phyloP scores from a whole-genome alignment of 2,888 invertebrate species.

The Gymnocheta viridis region DNA sequence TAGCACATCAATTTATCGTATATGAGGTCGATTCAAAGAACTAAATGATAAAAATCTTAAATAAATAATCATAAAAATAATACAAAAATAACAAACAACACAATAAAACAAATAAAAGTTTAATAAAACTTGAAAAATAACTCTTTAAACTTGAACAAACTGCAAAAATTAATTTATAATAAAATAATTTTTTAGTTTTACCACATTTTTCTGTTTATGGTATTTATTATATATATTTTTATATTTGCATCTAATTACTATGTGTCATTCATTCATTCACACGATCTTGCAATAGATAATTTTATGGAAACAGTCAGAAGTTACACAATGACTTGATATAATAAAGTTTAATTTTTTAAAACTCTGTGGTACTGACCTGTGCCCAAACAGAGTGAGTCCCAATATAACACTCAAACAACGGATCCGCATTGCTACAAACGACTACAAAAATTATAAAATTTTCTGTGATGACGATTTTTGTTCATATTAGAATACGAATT shows the following conservation, averaged over 20 bases:
- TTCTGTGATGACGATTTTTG: no score
- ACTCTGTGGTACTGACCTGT: no score
- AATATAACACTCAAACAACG: no score
- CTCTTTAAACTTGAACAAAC: background rate
- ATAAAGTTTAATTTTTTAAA: no score
- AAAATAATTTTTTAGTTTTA: background rate
- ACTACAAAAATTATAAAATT: no score
- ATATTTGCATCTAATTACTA: slow-evolving; percentile 43
- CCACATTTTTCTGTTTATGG: background rate
- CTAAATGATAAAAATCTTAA: slow-evolving; percentile 60
- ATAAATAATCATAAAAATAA: slow-evolving; percentile 56
- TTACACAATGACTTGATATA: no score
- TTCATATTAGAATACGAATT: no score
- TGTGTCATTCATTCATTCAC: background rate
- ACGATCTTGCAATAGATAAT: slow-evolving; percentile 2
- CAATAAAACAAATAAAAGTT: slow-evolving; percentile 50
- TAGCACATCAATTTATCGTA: slow-evolving; percentile 18
- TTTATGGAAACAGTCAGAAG: slow-evolving; percentile 11
- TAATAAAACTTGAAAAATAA: slow-evolving; percentile 72
- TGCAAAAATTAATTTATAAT: background rate
- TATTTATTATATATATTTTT: no score
- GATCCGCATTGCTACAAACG: no score
- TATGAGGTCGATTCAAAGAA: slow-evolving; percentile 23
- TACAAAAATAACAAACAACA: slow-evolving; percentile 43
- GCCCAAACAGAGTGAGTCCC: no score